Conservation (phyloP, 2,888 invertebrate genomes). For the Dascillus cervinus region DNA sequence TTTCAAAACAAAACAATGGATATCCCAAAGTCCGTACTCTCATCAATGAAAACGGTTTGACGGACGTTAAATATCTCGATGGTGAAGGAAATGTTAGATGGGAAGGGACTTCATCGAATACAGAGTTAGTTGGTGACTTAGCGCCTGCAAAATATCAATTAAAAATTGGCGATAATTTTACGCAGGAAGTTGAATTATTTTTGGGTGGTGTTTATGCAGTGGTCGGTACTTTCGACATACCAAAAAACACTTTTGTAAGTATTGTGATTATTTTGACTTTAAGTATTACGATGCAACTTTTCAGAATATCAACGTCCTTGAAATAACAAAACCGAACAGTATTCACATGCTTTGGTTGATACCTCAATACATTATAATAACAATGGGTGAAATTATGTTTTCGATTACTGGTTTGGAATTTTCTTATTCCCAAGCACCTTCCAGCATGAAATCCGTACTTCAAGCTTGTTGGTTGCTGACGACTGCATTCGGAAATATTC, state of each 20-base stretch:
- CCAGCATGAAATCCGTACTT: conserved; percentile 89
- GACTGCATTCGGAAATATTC: conserved; percentile 86
- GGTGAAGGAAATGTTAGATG: neutral
- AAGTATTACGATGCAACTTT: conserved; percentile 1
- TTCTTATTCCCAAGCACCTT: conserved; percentile 89
- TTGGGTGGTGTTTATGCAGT: conserved; percentile 62
- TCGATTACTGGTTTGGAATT: conserved; percentile 94
- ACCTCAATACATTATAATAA: conserved; percentile 89
- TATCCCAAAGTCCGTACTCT: conserved; percentile 49
- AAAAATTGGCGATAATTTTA: conserved; percentile 6
- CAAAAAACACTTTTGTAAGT: no score
- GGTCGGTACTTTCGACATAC: conserved; percentile 42
- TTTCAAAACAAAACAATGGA: conserved; percentile 50
- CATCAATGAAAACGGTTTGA: conserved; percentile 31
- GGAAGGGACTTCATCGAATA: neutral
- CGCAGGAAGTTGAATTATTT: conserved; percentile 35
- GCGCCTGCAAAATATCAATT: conserved; percentile 12
- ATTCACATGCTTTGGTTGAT: conserved; percentile 79
- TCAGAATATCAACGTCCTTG: conserved; percentile 33
- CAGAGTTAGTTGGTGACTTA: conserved; percentile 5
- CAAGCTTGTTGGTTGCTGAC: conserved; percentile 90
- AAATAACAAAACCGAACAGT: conserved; percentile 60
- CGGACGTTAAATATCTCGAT: conserved; percentile 25
- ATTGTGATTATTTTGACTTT: conserved; percentile 1
- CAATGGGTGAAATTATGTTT: conserved; percentile 91